Conservation (phyloP, 53 echinoderm and acorn worm genomes). For the Antedon mediterranea region DNA sequence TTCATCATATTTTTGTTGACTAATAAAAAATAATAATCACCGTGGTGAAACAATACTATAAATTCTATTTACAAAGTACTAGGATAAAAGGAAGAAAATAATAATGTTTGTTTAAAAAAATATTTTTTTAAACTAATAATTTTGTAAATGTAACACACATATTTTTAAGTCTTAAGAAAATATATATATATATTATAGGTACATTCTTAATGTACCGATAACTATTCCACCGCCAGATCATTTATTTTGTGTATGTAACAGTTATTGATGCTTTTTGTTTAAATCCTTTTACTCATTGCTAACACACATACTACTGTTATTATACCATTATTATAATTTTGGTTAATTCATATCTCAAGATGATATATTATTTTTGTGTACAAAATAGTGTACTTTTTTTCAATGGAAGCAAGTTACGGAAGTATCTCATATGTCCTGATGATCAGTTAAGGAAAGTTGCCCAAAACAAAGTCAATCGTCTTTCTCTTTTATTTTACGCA, state of each 20-base stretch:
- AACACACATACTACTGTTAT: too few relatives aligned
- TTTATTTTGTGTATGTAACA: too few relatives aligned
- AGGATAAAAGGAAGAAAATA: background rate
- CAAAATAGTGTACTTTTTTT: background rate
- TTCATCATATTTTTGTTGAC: too few relatives aligned
- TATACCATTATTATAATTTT: too few relatives aligned
- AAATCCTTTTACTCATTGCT: too few relatives aligned
- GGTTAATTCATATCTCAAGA: background rate
- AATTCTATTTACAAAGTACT: background rate
- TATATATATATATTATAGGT: background rate
- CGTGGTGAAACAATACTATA: background rate
- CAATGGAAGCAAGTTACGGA: background rate
- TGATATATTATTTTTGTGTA: background rate
- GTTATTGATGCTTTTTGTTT: too few relatives aligned
- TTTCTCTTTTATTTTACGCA: too few relatives aligned
- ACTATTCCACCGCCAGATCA: too few relatives aligned
- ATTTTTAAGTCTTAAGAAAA: background rate
- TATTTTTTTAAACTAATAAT: background rate
- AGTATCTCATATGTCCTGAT: background rate
- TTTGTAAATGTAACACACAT: background rate
- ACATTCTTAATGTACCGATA: too few relatives aligned
- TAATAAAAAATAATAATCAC: background rate
- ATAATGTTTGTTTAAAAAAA: background rate
- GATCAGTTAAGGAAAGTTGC: too few relatives aligned
- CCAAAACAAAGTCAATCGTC: too few relatives aligned